Base-by-base conservation (phyloP, 2,888 invertebrate genomes). In the Epiblema foenella region DNA sequence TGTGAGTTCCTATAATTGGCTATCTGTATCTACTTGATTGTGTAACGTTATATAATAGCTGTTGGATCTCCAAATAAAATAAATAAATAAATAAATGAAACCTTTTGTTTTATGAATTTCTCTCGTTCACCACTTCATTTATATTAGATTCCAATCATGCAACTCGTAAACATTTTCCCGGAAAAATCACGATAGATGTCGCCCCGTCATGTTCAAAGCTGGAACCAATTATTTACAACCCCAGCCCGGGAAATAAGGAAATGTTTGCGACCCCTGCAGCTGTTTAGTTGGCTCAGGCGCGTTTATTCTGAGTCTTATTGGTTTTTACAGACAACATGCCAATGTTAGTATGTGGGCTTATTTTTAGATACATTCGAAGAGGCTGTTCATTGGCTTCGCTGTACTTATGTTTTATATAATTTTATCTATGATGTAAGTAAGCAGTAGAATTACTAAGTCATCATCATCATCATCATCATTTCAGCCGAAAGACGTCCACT, bases 241-340 rank as follows among this genome's bases (percentile, higher is more conserved):
- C 66, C 57, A 58, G 46, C 66, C 46, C 18, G 57, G 51, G 67
- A 67, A 64, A 66, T 67, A 58, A 67, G 57, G 49, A 67, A 67
- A 67, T 68, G 68, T 68, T 59, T 51, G 59, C 49, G 9, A 51
- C 59, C 69, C 64, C 69, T 17, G 18, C 7, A 68, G 69, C 69
- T 65, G 64, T 69, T 52, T 58, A 39, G 24, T 24, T 20, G 56
- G 37, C 12, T 33, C 42, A 9, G 42, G 33, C 39, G 46, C 49
- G 65, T 69, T 65, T 69, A 69, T 59, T 65, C n/a, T 65, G 58
- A 29, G 52, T 59, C 52, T 69, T 69, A 69, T 69, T 69, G 69
- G 65, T 69, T 69, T 64, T 59, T 59, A 69, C 52, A 69, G 69
- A 65, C 69, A 69, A 65, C 69, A 69, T 51, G 24, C 49, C 58